phyloP scores from a whole-genome alignment of 2,888 invertebrate genomes.

The Tanypteryx hageni region DNA sequence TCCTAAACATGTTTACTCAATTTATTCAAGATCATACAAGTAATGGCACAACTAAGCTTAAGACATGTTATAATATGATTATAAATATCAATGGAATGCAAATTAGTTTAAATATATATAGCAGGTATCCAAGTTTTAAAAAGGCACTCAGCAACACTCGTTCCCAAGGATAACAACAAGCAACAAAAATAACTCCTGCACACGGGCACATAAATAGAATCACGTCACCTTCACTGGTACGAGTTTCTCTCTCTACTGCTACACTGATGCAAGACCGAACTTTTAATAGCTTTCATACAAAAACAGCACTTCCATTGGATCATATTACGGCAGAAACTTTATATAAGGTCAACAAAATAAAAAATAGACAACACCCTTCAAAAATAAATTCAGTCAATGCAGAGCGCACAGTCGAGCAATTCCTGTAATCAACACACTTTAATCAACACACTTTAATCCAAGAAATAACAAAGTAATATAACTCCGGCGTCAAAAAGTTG shows the following conservation, averaged over 20 bases:
- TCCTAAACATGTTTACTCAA: background rate
- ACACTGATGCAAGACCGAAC: background rate
- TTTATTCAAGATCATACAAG: background rate
- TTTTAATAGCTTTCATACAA: background rate
- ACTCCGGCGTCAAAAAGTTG: background rate
- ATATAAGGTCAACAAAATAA: background rate
- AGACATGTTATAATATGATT: background rate
- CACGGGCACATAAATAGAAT: constrained; percentile 27
- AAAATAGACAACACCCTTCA: background rate
- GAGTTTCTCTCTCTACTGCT: background rate
- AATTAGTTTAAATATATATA: background rate
- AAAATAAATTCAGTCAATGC: background rate
- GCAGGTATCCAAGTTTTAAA: constrained; percentile 6
- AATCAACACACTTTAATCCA: background rate
- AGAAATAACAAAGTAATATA: background rate
- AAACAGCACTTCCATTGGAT: background rate
- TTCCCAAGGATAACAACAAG: constrained; percentile 34
- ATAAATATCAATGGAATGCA: background rate
- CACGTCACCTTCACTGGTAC: constrained; percentile 44
- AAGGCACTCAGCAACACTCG: constrained; percentile 51
- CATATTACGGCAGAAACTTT: background rate
- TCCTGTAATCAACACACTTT: background rate
- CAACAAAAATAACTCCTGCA: constrained; percentile 42
- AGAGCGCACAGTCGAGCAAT: background rate
- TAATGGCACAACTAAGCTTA: background rate